A percentile compares a stretch with the other conserved stretches of the same genome.
Evolutionary conservation across 2,888 invertebrate genomes (phyloP).

Genomic region (Pherbina coryleti): DNA sequence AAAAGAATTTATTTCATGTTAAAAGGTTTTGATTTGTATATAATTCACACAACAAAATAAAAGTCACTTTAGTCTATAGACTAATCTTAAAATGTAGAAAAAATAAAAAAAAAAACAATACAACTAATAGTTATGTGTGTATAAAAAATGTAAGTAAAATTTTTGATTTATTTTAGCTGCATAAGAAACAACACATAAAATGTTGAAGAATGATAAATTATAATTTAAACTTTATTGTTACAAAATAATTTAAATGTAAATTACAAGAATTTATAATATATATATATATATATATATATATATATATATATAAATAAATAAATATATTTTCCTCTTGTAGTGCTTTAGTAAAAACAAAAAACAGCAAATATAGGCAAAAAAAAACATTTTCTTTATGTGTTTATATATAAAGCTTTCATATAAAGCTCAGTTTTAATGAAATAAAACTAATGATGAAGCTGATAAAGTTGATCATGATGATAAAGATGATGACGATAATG

Average conservation of each 20-base stretch:
- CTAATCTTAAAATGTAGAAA: constrained; percentile 28
- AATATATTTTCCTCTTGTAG: background rate
- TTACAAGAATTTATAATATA: constrained; percentile 22
- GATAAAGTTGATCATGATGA: no score
- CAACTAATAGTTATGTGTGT: no score
- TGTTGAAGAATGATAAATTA: constrained; percentile 9
- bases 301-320: constrained; percentile 15
- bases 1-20: constrained; percentile 41
- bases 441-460: no score
- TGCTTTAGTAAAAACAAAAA: no score
- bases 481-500: no score
- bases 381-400: no score
- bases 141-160: no score
- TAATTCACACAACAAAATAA: constrained; percentile 37
- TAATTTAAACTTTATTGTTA: constrained; percentile 38
- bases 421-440: no score
- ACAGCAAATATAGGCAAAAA: no score
- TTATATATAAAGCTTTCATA: no score
- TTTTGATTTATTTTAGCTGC: no score
- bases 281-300: constrained; percentile 23
- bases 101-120: background rate
- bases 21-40: constrained; percentile 31
- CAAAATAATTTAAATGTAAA: constrained; percentile 43
- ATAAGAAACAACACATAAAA: no score
- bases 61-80: constrained; percentile 27